These are phyloP conservation scores for Lathronympha strigana DNA, from an alignment of 2,888 invertebrate genomes.

Conservation along the genomic window DNA sequence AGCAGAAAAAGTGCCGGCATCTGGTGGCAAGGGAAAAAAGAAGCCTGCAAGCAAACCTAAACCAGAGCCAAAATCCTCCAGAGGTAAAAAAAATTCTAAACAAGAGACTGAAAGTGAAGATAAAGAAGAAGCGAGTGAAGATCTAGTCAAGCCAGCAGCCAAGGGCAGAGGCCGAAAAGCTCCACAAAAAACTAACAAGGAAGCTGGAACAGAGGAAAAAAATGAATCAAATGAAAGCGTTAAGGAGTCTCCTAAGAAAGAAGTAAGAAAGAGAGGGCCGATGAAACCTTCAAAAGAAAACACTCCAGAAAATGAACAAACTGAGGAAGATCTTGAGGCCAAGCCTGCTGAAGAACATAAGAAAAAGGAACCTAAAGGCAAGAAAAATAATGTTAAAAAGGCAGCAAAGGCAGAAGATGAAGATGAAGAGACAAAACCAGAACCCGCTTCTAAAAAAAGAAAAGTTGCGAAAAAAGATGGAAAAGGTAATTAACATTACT, in stretches of 20 bases:
- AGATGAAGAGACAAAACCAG: constrained; percentile 57
- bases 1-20: constrained; percentile 51
- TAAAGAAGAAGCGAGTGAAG: constrained; percentile 53
- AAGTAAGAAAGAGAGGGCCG: constrained; percentile 54
- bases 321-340: constrained; percentile 53
- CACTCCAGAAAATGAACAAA: constrained; percentile 53
- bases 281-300: constrained; percentile 58
- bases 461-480: constrained; percentile 66
- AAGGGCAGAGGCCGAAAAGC: constrained; percentile 68
- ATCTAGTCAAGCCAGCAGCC: constrained; percentile 60
- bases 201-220: constrained; percentile 58
- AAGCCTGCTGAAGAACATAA: constrained; percentile 61
- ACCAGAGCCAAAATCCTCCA: constrained; percentile 56
- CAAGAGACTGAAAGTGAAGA: constrained; percentile 54
- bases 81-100: constrained; percentile 63
- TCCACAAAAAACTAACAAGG: constrained; percentile 57
- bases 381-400: constrained; percentile 67
- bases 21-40: constrained; percentile 64
- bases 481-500: constrained; percentile 51
- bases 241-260: constrained; percentile 55
- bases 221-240: constrained; percentile 57
- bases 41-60: constrained; percentile 58
- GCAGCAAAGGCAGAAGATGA: constrained; percentile 56
- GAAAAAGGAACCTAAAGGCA: constrained; percentile 67
- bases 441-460: constrained; percentile 60